These are phyloP conservation scores for Crypturellus tataupa DNA, from an alignment of 2,797 vertebrate species.

Conservation along the genomic window DNA sequence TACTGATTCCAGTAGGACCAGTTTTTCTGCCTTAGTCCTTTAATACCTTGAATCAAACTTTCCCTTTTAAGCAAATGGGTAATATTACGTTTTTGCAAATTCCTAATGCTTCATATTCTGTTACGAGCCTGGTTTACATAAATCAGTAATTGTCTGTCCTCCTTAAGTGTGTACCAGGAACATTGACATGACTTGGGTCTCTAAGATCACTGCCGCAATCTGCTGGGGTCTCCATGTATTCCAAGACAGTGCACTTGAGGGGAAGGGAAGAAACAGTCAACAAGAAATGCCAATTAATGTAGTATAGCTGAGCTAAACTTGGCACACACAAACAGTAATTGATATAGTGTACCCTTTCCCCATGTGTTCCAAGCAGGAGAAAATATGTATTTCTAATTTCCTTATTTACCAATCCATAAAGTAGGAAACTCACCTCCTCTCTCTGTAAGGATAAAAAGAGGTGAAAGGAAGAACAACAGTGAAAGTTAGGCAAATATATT, in stretches of 20 bases:
- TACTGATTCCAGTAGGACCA: slow-evolving; percentile 12
- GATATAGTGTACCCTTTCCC: not conserved
- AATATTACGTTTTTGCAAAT: not conserved
- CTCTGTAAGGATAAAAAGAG: not conserved
- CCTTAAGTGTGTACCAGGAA: slow-evolving; percentile 82
- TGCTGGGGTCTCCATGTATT: slow-evolving; percentile 49
- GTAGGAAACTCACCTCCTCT: not conserved
- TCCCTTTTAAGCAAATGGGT: slow-evolving; percentile 32
- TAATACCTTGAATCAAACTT: slow-evolving; percentile 24
- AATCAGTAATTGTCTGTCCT: not conserved
- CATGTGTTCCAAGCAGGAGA: not conserved
- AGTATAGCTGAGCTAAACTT: not conserved
- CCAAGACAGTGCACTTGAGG: slow-evolving; percentile 12
- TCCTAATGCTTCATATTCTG: not conserved
- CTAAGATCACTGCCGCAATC: slow-evolving; percentile 82
- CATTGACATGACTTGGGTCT: slow-evolving; percentile 80
- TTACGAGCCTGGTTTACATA: not conserved
- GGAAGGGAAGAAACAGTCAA: not conserved
- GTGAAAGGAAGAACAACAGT: not conserved
- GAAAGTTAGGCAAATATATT: not conserved
- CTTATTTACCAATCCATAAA: not conserved
- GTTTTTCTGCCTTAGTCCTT: slow-evolving; percentile 23
- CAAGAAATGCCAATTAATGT: not conserved
- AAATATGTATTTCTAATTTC: not conserved
- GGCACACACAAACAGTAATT: not conserved